Conservation (phyloP, 1,140 invertebrate species). For the Lordiphosa clarofinis region DNA sequence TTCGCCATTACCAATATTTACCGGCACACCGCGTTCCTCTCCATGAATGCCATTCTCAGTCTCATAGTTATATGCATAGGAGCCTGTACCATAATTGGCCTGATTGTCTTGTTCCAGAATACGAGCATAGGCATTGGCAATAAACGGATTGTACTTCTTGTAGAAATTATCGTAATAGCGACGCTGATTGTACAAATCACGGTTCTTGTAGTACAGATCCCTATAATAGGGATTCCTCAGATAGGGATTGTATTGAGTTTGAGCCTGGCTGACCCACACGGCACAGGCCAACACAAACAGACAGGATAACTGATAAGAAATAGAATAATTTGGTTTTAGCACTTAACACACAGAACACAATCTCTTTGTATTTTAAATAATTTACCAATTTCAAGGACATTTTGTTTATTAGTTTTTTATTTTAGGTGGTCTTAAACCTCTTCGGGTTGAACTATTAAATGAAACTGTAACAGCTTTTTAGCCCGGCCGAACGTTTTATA, state of each 20-base stretch:
- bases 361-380: background rate
- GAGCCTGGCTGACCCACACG: constrained; percentile 42
- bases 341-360: constrained; percentile 4
- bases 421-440: constrained; percentile 12
- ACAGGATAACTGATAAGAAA: constrained; percentile 37
- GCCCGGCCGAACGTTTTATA: constrained; percentile 45
- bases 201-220: constrained; percentile 65
- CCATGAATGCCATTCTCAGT: constrained; percentile 82
- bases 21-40: constrained; percentile 80
- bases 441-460: constrained; percentile 40
- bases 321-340: background rate
- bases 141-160: constrained; percentile 67
- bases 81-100: constrained; percentile 43
- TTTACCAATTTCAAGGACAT: constrained; percentile 64
- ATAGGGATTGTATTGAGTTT: constrained; percentile 56
- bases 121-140: constrained; percentile 52
- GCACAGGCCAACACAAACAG: constrained; percentile 36
- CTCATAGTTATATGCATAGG: constrained; percentile 72
- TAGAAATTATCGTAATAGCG: constrained; percentile 69
- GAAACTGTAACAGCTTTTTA: constrained; percentile 56
- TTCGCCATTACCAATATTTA: constrained; percentile 69
- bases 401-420: constrained; percentile 11
- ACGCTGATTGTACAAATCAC: constrained; percentile 64
- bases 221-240: constrained; percentile 51
- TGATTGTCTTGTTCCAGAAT: constrained; percentile 49